These are phyloP conservation scores for Serrognathus titanus DNA, from an alignment of 2,888 invertebrate species.

Conservation along the genomic window DNA sequence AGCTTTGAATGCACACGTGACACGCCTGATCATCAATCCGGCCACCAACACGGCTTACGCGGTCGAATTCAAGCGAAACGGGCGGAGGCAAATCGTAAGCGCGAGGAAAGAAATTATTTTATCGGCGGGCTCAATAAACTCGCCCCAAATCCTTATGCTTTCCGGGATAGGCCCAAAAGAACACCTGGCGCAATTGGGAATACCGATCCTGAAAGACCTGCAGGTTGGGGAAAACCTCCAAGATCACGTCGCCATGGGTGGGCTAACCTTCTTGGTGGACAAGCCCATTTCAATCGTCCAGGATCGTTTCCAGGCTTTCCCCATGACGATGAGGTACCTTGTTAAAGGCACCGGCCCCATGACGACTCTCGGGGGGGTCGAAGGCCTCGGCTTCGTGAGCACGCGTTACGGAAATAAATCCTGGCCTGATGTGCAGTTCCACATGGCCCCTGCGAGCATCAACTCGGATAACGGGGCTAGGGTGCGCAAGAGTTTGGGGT, in stretches of 20 bases:
- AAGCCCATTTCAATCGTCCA: slow-evolving; percentile 82
- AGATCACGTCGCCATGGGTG: slow-evolving; percentile 86
- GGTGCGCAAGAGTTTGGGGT: slow-evolving; percentile 71
- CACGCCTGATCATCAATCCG: slow-evolving; percentile 71
- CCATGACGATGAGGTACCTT: slow-evolving; percentile 77
- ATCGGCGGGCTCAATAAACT: slow-evolving; percentile 88
- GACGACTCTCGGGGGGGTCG: slow-evolving; percentile 84
- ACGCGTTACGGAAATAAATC: slow-evolving; percentile 77
- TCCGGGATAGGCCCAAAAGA: slow-evolving; percentile 58
- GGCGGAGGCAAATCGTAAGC: slow-evolving; percentile 63
- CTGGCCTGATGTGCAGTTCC: slow-evolving; percentile 88
- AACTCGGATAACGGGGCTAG: slow-evolving; percentile 71
- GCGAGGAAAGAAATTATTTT: slow-evolving; percentile 83
- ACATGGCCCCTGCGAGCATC: slow-evolving; percentile 88
- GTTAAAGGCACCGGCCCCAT: slow-evolving; percentile 77
- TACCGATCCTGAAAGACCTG: slow-evolving; percentile 71
- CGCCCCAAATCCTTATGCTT: slow-evolving; percentile 87
- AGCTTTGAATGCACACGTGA: slow-evolving; percentile 76
- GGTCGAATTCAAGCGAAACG: slow-evolving; percentile 75
- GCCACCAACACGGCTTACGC: slow-evolving; percentile 71
- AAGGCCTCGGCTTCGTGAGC: slow-evolving; percentile 83
- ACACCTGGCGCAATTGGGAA: slow-evolving; percentile 64
- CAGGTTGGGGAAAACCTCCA: slow-evolving; percentile 80
- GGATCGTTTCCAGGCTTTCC: slow-evolving; percentile 68
- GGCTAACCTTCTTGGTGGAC: slow-evolving; percentile 74